Conservation (phyloP, 2,113 vertebrate genomes). For the Rutilus rutilus region DNA sequence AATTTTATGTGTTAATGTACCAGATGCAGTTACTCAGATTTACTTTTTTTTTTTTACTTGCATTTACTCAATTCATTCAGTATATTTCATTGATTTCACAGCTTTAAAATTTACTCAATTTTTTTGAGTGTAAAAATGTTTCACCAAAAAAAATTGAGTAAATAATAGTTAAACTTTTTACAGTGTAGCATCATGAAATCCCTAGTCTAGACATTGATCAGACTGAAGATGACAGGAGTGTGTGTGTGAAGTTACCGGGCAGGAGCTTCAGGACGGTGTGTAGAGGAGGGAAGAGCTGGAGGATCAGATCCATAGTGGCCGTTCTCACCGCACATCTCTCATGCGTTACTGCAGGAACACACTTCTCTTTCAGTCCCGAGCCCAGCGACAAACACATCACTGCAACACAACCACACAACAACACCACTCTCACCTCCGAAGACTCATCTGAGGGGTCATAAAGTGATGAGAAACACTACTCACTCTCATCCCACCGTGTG, state of each 20-base stretch:
- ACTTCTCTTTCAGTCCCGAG: slow-evolving; percentile 72
- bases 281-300: slow-evolving; percentile 67
- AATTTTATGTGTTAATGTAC: no score
- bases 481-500: slow-evolving; percentile 78
- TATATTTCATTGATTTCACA: no score
- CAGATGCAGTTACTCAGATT: no score
- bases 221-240: neutral
- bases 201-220: neutral
- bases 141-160: no score
- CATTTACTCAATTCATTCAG: no score
- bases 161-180: no score
- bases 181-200: neutral
- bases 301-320: slow-evolving; percentile 62
- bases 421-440: neutral
- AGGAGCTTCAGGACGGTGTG: slow-evolving; percentile 57
- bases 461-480: slow-evolving; percentile 35
- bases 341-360: slow-evolving; percentile 53
- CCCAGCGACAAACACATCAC: slow-evolving; percentile 72
- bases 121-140: no score
- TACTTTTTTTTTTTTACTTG: no score
- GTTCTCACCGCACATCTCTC: slow-evolving; percentile 57
- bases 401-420: slow-evolving; percentile 51
- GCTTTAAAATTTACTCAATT: no score
- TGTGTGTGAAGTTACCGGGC: neutral
- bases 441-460: no score